Conservation (phyloP, 1,140 invertebrate species). For the Bombus pyrosoma region DNA sequence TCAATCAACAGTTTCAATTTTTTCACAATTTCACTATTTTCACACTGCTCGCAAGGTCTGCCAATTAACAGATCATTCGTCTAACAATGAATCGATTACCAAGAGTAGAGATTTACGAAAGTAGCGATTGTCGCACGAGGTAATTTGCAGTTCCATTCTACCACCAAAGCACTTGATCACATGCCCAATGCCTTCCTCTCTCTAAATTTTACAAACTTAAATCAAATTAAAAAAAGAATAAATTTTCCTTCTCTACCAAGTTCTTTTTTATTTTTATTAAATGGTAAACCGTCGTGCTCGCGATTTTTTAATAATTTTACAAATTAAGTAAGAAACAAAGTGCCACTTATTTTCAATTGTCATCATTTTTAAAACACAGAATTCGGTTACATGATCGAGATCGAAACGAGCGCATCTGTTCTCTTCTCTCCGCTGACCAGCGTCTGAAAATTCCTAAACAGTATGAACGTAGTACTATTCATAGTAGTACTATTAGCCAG, state of each 20-base stretch:
- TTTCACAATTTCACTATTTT: neutral
- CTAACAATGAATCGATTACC: slow-evolving; percentile 1
- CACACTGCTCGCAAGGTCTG: neutral
- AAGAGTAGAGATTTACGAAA: neutral
- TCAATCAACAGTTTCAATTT: neutral
- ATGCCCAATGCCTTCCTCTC: too few species aligned
- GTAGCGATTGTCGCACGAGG: too few species aligned
- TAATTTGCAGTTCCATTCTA: neutral
- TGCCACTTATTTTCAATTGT: too few species aligned
- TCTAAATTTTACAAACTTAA: too few species aligned
- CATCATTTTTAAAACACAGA: too few species aligned
- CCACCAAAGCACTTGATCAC: neutral
- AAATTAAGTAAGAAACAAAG: too few species aligned
- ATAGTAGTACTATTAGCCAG: slow-evolving; percentile 51
- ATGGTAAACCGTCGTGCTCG: too few species aligned
- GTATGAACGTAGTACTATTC: neutral
- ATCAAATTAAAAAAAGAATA: neutral
- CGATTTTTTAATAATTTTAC: too few species aligned
- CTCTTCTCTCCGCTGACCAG: slow-evolving; percentile 28
- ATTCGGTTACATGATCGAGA: too few species aligned
- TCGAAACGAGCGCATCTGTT: slow-evolving; percentile 15
- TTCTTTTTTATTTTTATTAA: too few species aligned
- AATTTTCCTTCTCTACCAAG: neutral
- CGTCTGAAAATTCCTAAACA: slow-evolving; percentile 58
- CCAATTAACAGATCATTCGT: slow-evolving; percentile 22